These are phyloP conservation scores for Galaxea fascicularis DNA, from an alignment of 92 coral and sea anemone genomes.

Conservation along the genomic window DNA sequence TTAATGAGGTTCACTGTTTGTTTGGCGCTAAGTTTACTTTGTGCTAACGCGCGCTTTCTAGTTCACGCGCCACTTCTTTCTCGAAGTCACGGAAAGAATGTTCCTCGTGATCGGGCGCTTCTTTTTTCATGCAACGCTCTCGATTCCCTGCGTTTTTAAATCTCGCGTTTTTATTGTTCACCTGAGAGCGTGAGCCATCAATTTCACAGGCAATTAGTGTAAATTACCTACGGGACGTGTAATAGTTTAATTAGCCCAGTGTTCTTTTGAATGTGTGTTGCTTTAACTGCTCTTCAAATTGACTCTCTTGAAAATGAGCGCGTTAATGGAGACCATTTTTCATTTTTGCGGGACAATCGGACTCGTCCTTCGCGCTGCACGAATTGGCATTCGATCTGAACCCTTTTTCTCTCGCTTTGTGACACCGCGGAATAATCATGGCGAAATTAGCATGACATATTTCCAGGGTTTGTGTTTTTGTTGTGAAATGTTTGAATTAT, in stretches of 20 bases:
- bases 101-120: background rate
- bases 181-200: constrained; percentile 40
- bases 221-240: constrained; percentile 22
- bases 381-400: constrained; percentile 1
- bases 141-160: background rate
- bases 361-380: background rate
- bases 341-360: background rate
- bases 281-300: constrained; percentile 9
- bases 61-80: background rate
- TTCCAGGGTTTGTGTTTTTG: background rate
- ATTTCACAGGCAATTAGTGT: constrained; percentile 48
- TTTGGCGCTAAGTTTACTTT: constrained; percentile 13
- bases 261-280: constrained; percentile 6
- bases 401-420: background rate
- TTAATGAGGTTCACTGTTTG: constrained; percentile 47
- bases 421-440: background rate
- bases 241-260: constrained; percentile 32
- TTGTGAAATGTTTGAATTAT: constrained; percentile 10
- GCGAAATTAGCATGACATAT: constrained; percentile 3
- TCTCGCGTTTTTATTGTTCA: background rate
- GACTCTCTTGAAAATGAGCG: constrained; percentile 22
- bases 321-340: background rate
- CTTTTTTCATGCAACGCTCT: background rate
- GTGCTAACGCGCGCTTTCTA: background rate
- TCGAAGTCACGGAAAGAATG: background rate